Evolutionary conservation across 2,888 invertebrate species (phyloP), one percentile per base, ranked within the genome.

Genomic region (Erebia ligea): DNA sequence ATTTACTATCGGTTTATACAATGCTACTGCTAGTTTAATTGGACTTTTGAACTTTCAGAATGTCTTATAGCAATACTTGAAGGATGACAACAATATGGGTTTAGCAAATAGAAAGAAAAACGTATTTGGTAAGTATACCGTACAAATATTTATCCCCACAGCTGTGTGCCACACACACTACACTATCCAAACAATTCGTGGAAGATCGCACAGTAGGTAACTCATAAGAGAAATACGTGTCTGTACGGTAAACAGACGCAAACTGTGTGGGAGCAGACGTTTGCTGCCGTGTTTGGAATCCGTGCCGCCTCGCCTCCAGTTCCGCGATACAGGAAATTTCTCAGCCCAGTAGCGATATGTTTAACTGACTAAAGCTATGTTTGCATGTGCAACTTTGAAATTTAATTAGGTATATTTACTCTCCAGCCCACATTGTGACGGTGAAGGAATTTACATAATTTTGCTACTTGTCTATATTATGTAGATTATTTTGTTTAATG

Each of bases 101-200:
- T 59, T 59, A 2, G 17, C n/a, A 25, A 17, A 59, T n/a, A 17
- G 40, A 48, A 19, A 21, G 34, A 21, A 62, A 62, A 62, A 45
- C 61, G 5, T 54, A 11, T 56, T 50, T 25, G 42, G 34, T 19
- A 45, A n/a, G n/a, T 17, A 34, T 34, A 64, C 34, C 57, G 56
- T 54, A 65, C 45, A 59, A 65, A 68, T 73, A 73, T 70, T 73
- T 73, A 67, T 67, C 70, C 21, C 17, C 54, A 68, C 68, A 69
- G 58, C 59, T 67, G 54, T 71, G 67, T 69, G 34, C 34, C 34
- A 34, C 34, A 34, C 34, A 34, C 73, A 68, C 65, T 66, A 66
- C 56, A 69, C 67, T 69, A 72, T 73, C 67, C 73, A 71, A 73
- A 71, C 73, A 73, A 73, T 73, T 69, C 65, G 45, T 69, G 70